Evolutionary conservation across 2,888 invertebrate genomes (phyloP).

Genomic region (Pollenia griseotomentosa): DNA sequence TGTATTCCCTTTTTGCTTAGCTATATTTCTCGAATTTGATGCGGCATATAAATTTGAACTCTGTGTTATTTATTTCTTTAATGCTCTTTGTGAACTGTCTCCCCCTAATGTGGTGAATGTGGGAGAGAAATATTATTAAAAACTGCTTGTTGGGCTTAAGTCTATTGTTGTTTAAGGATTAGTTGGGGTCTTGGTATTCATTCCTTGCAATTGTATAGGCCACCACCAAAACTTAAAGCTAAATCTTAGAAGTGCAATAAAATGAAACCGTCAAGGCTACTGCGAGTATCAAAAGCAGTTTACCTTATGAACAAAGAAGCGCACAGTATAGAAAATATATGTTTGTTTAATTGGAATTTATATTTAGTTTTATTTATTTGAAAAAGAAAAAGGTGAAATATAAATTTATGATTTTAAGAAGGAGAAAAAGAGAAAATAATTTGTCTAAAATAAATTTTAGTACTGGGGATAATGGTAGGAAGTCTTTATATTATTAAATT

Average conservation of each 20-base stretch:
- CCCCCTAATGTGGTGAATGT: not conserved
- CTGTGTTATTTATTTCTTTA: constrained; percentile 43
- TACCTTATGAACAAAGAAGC: constrained; percentile 19
- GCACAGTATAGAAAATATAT: not conserved
- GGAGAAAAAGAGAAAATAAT: not conserved
- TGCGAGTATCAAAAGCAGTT: constrained; percentile 19
- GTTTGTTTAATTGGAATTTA: constrained; percentile 56
- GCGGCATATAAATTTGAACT: constrained; percentile 64
- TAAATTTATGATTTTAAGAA: constrained; percentile 37
- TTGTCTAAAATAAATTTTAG: not conserved
- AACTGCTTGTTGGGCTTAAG: constrained; percentile 23
- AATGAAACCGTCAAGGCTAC: constrained; percentile 67
- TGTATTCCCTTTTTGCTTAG: not conserved
- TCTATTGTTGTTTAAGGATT: not conserved
- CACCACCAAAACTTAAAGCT: constrained; percentile 53
- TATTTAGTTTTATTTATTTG: constrained; percentile 46
- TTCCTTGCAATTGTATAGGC: no score
- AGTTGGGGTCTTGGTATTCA: not conserved
- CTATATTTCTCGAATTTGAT: constrained; percentile 31
- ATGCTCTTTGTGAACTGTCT: not conserved
- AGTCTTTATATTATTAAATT: no score
- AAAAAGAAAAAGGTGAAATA: constrained; percentile 37
- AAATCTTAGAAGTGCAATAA: constrained; percentile 67
- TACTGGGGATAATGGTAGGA: no score
- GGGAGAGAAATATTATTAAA: constrained; percentile 28